Evolutionary conservation across 2,797 vertebrate genomes (phyloP).

Genomic region (Monodelphis domestica): DNA sequence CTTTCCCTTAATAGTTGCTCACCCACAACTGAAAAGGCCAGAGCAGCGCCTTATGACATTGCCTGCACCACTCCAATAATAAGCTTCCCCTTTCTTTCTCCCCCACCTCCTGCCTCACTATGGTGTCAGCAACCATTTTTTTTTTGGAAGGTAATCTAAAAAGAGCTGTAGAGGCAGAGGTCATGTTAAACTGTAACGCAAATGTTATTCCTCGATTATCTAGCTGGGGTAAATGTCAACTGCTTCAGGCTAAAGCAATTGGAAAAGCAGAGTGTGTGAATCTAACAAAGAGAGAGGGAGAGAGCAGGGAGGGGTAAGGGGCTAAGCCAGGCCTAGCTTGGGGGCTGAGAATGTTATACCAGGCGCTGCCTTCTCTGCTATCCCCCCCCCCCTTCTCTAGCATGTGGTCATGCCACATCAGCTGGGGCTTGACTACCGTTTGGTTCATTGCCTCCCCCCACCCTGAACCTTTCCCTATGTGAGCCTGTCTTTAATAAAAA

Average conservation of each 20-base stretch:
- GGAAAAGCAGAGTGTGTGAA: slow-evolving; percentile 85
- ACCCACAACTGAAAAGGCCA: slow-evolving; percentile 95
- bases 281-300: slow-evolving; percentile 77
- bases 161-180: slow-evolving; percentile 94
- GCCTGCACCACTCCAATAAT: slow-evolving; percentile 93
- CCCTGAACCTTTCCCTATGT: slow-evolving; percentile 62
- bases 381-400: slow-evolving; percentile 66
- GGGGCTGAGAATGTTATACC: slow-evolving; percentile 79
- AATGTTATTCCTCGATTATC: slow-evolving; percentile 99
- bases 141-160: slow-evolving; percentile 92
- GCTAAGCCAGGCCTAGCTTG: slow-evolving; percentile 75
- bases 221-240: slow-evolving; percentile 96
- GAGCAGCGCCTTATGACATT: slow-evolving; percentile 90
- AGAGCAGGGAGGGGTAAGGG: slow-evolving; percentile 74
- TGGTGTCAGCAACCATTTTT: slow-evolving; percentile 90
- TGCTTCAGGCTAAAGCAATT: slow-evolving; percentile 90
- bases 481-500: slow-evolving; percentile 48
- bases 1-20: slow-evolving; percentile 93
- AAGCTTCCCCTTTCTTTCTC: slow-evolving; percentile 87
- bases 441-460: slow-evolving; percentile 12
- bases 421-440: slow-evolving; percentile 48
- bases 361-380: slow-evolving; percentile 53
- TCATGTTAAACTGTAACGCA: slow-evolving; percentile 97
- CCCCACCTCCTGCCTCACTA: slow-evolving; percentile 84
- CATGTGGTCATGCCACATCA: slow-evolving; percentile 51